Percentiles rank a stretch among this genome's conserved stretches.
These are phyloP conservation scores for Phalangium opilio DNA, from an alignment of 2,888 invertebrate genomes.

Conservation along the genomic window DNA sequence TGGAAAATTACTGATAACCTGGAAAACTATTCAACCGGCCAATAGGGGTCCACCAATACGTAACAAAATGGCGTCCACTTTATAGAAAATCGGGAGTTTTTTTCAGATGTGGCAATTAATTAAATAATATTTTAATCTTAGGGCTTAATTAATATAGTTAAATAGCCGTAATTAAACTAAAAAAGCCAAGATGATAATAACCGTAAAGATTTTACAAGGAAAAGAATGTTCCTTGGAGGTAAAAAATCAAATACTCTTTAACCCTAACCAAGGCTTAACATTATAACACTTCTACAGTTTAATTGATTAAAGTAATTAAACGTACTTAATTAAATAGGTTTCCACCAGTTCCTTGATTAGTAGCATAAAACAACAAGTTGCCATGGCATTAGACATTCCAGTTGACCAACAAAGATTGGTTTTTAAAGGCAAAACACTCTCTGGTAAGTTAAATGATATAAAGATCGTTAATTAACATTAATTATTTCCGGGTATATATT, in stretches of 20 bases:
- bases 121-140: no score
- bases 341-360: conserved; percentile 13
- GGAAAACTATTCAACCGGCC: no score
- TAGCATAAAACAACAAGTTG: conserved; percentile 20
- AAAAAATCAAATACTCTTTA: neutral
- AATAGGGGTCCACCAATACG: neutral
- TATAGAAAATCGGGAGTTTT: neutral
- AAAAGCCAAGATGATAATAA: conserved; percentile 13
- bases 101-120: neutral
- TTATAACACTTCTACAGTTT: no score
- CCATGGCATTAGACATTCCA: conserved; percentile 19
- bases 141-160: no score
- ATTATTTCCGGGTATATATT: no score
- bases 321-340: conserved; percentile 7
- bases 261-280: no score
- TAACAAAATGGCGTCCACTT: neutral
- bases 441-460: conserved; percentile 14
- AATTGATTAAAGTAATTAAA: no score
- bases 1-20: no score
- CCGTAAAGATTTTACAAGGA: conserved; percentile 18
- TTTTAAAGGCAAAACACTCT: conserved; percentile 21
- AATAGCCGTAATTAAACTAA: no score
- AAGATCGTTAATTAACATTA: neutral
- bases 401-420: conserved; percentile 22
- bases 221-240: conserved; percentile 17